Evolutionary conservation across 2,113 vertebrate species (phyloP), one percentile per base, ranked within the genome.

Genomic region (Gymnogyps californianus): DNA sequence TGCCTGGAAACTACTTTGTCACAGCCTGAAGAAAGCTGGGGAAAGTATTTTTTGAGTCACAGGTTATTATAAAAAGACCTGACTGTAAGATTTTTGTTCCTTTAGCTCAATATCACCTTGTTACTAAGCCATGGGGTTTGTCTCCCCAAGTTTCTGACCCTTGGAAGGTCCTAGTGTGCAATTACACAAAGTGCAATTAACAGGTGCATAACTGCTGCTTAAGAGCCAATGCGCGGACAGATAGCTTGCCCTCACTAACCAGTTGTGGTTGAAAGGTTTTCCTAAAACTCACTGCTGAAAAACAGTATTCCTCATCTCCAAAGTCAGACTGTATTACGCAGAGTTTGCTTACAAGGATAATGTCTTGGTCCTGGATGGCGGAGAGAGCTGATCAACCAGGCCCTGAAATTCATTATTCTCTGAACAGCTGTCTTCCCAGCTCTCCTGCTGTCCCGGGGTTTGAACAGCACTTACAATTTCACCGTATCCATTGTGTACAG

Each of bases 301-400:
- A 77, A n/a, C 29, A 74, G 10, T 10, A 51, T n/a, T 83, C 21
- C 26, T 66, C 46, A 31, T 24, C 55, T 40, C 79, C 83, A 36
- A 58, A 59, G 90, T 16, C 89, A 75, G 42, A 20, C 49, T 12
- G 42, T 15, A 1, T 22, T 13, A 55, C 3, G 7, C 22, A 38
- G 81, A 22, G 16, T 40, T 87, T 80, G 92, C 98, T 98, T 96
- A 98, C 98, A 46, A 40, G 31, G 96, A 83, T 19, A 72, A 81
- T 3, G 34, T 34, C 57, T 78, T 47, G 42, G 42, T 87, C 61
- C 31, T 67, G 57, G 80, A 18, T 7, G 44, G 49, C 1, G 77
- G 64, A 72, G 96, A 79, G 5, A 74, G 82, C 76, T 96, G 88
- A 32, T 84, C 54, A 9, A 29, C 49, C 34, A 94, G 71, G 76